Evolutionary conservation across 2,797 vertebrate species (phyloP).

Genomic region (Amblyraja radiata): DNA sequence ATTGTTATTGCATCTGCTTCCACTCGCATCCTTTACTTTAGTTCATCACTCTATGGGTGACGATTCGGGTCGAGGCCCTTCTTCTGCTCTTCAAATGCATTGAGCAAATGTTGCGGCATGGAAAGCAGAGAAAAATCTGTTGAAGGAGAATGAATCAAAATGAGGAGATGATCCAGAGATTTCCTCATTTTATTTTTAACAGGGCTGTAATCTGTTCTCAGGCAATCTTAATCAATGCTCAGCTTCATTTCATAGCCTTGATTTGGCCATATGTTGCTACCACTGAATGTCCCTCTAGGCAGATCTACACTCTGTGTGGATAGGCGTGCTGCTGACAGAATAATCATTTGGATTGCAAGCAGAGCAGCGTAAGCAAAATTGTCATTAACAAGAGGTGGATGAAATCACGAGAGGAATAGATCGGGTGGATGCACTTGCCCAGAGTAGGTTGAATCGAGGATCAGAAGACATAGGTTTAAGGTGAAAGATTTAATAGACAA

Average conservation of each 20-base stretch:
- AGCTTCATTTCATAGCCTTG: conserved; percentile 2
- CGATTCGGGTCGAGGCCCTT: too few relatives aligned
- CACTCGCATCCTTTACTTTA: too few relatives aligned
- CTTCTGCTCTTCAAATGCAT: not conserved
- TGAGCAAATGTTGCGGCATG: not conserved
- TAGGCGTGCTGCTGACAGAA: not conserved
- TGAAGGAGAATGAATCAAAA: not conserved
- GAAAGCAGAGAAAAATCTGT: not conserved
- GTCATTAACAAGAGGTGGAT: not conserved
- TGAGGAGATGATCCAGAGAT: not conserved
- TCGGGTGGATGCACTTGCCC: too few relatives aligned
- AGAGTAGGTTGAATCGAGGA: too few relatives aligned
- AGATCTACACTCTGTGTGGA: not conserved
- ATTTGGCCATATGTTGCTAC: not conserved
- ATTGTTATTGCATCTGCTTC: too few relatives aligned
- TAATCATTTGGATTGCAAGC: conserved; percentile 11
- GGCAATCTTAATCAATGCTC: conserved; percentile 3
- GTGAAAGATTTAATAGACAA: too few relatives aligned
- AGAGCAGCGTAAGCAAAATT: not conserved
- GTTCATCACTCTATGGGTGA: too few relatives aligned
- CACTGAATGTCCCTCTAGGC: not conserved
- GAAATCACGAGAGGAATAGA: too few relatives aligned
- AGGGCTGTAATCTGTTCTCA: not conserved
- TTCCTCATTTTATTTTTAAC: not conserved
- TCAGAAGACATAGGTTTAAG: too few relatives aligned